Evolutionary conservation across 2,888 invertebrate species (phyloP).

Genomic region (Lepidochitona cinerea): DNA sequence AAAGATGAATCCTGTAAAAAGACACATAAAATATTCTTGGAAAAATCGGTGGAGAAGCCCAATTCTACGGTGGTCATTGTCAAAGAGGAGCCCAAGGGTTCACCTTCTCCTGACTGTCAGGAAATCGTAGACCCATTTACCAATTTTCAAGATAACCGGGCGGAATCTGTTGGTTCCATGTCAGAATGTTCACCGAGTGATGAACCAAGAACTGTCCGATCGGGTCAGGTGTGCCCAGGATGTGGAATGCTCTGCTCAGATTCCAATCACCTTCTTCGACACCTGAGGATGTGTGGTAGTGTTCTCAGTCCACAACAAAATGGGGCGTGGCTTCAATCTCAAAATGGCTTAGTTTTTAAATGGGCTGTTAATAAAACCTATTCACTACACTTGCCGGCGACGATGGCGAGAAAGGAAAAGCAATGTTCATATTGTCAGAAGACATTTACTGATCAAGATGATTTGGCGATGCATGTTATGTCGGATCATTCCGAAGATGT

Average conservation of each 20-base stretch:
- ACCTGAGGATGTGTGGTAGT: not conserved
- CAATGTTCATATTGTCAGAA: slow-evolving; percentile 43
- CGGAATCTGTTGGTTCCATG: too few relatives aligned
- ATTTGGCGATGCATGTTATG: slow-evolving; percentile 68
- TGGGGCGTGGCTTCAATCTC: not conserved
- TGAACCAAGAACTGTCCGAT: not conserved
- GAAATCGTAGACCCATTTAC: too few relatives aligned
- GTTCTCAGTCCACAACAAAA: not conserved
- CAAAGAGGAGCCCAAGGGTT: not conserved
- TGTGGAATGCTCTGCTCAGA: slow-evolving; percentile 1
- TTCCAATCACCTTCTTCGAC: not conserved
- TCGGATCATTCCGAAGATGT: slow-evolving; percentile 31
- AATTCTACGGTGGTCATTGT: not conserved
- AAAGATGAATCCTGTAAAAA: slow-evolving; percentile 60
- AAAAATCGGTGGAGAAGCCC: not conserved
- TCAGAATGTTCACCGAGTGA: not conserved
- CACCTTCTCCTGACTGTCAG: not conserved
- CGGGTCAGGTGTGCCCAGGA: not conserved
- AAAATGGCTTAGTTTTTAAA: not conserved
- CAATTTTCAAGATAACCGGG: too few relatives aligned
- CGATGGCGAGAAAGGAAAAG: not conserved
- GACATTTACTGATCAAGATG: slow-evolving; percentile 57
- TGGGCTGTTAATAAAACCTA: slow-evolving; percentile 1
- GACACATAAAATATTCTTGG: not conserved
- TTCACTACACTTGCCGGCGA: not conserved